phyloP scores from a whole-genome alignment of 2,797 vertebrate genomes.

The Poeciliopsis infans region DNA sequence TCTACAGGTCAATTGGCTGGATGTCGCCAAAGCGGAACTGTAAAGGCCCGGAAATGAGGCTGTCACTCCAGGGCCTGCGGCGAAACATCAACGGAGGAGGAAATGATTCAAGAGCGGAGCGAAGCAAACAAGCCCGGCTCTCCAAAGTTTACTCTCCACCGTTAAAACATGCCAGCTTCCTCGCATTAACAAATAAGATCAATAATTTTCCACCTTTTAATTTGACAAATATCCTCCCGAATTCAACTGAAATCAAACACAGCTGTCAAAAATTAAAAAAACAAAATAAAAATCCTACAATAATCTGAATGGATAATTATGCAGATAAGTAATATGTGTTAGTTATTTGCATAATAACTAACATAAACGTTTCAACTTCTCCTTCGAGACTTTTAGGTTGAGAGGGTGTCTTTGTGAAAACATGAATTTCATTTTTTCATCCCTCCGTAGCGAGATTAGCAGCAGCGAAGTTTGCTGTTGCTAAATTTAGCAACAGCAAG shows the following conservation, averaged over 20 bases:
- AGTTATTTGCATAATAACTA: no score
- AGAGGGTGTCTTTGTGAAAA: not conserved
- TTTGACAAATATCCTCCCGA: not conserved
- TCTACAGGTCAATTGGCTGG: constrained; percentile 52
- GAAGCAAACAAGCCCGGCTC: constrained; percentile 13
- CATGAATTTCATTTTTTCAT: not conserved
- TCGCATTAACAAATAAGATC: not conserved
- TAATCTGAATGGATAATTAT: not conserved
- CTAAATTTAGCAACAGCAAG: no score
- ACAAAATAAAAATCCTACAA: not conserved
- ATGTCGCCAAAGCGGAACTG: constrained; percentile 63
- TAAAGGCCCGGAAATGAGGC: constrained; percentile 49
- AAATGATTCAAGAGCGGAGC: constrained; percentile 43
- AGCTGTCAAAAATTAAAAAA: not conserved
- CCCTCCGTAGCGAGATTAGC: not conserved
- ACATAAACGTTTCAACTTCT: no score
- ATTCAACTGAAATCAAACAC: not conserved
- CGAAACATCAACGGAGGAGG: constrained; percentile 38
- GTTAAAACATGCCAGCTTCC: not conserved
- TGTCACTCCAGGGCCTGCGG: constrained; percentile 52
- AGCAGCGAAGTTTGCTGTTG: not conserved
- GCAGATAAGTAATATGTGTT: not conserved
- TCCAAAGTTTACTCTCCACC: not conserved
- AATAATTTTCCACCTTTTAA: not conserved
- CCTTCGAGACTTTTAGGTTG: not conserved